Evolutionary conservation across 2,888 invertebrate genomes (phyloP).

Genomic region (Eupelmus urozonus): DNA sequence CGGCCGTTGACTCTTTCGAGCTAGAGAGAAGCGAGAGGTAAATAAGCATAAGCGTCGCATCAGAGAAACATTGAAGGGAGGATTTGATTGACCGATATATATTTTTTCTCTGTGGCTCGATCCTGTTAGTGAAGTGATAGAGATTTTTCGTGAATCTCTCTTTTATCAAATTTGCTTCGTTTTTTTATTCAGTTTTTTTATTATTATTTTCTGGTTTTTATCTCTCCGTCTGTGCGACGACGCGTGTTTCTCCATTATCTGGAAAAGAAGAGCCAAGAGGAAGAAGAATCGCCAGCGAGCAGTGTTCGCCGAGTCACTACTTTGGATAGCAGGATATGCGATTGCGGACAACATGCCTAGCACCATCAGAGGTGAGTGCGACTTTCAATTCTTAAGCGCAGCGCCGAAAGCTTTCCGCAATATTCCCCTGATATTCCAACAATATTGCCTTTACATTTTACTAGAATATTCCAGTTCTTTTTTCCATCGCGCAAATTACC

Average conservation of each 20-base stretch:
- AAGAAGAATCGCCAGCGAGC: constrained; percentile 5
- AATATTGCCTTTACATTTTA: too few species aligned
- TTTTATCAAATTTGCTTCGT: not conserved
- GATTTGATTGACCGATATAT: not conserved
- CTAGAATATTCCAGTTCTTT: too few species aligned
- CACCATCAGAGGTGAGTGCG: constrained; percentile 75
- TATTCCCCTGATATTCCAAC: too few species aligned
- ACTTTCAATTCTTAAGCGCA: too few species aligned
- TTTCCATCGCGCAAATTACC: too few species aligned
- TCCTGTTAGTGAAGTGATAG: constrained; percentile 38
- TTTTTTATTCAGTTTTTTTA: too few species aligned
- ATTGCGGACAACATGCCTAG: constrained; percentile 75
- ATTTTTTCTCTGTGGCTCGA: too few species aligned
- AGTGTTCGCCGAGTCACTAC: constrained; percentile 12
- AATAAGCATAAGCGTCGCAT: not conserved
- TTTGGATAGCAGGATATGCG: constrained; percentile 74
- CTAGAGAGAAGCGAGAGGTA: not conserved
- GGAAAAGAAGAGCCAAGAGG: not conserved
- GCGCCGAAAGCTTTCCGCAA: too few species aligned
- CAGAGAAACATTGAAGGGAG: constrained; percentile 26
- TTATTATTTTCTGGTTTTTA: not conserved
- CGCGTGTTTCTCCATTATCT: constrained; percentile 23
- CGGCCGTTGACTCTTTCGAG: constrained; percentile 53
- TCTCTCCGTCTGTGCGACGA: constrained; percentile 15
- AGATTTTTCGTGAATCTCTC: too few species aligned